phyloP scores from a whole-genome alignment of 2,888 invertebrate species.

The Cybosia mesomella region DNA sequence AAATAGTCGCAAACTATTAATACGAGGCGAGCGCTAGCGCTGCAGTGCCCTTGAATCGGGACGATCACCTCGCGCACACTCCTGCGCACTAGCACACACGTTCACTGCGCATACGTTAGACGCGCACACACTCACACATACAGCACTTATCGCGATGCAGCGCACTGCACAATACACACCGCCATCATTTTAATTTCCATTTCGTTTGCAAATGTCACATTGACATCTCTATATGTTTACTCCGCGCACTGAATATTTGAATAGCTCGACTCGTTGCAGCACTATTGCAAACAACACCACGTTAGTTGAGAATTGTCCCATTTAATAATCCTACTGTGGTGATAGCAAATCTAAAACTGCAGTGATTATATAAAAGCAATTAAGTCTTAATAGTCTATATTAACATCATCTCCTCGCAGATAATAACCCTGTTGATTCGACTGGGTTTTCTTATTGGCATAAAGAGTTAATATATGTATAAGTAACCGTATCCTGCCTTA shows the following conservation, averaged over 20 bases:
- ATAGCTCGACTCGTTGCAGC: constrained; percentile 26
- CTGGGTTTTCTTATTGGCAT: constrained; percentile 35
- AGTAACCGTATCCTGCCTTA: constrained; percentile 55
- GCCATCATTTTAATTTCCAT: constrained; percentile 81
- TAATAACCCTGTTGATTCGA: constrained; percentile 33
- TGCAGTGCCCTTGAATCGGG: constrained; percentile 86
- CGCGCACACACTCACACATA: constrained; percentile 58
- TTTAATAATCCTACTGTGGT: constrained; percentile 26
- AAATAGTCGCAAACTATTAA: constrained; percentile 86
- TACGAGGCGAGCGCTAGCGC: constrained; percentile 81
- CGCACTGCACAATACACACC: constrained; percentile 75
- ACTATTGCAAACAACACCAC: constrained; percentile 30
- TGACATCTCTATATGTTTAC: constrained; percentile 63
- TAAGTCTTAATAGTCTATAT: constrained; percentile 22
- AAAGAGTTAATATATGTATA: constrained; percentile 40
- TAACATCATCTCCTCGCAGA: constrained; percentile 8
- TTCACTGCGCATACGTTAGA: constrained; percentile 51
- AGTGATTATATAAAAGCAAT: constrained; percentile 20
- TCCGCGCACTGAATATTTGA: constrained; percentile 52
- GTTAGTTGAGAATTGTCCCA: constrained; percentile 26
- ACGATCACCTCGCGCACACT: constrained; percentile 83
- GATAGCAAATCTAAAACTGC: constrained; percentile 11
- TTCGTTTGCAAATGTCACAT: constrained; percentile 79
- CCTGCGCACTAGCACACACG: constrained; percentile 62
- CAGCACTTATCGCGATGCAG: constrained; percentile 72